Percentiles rank a stretch among this genome's conserved stretches.
Evolutionary conservation across 2,797 vertebrate genomes (phyloP).

Genomic region (Silurus lanzhouensis): DNA sequence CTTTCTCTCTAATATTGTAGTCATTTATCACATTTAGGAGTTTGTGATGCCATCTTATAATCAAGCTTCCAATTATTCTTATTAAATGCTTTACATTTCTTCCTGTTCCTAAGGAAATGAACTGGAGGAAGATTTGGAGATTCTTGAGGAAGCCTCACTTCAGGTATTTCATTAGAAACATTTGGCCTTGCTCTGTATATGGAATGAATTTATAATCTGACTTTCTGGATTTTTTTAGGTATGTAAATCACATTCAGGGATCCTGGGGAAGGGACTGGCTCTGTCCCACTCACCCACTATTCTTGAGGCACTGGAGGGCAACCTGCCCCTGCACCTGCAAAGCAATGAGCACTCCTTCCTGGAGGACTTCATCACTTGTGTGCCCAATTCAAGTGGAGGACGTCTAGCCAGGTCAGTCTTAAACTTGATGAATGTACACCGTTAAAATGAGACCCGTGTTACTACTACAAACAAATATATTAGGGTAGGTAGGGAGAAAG

Average conservation of each 20-base stretch:
- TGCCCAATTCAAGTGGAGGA: constrained; percentile 93
- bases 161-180: constrained; percentile 76
- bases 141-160: constrained; percentile 96
- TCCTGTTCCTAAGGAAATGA: constrained; percentile 81
- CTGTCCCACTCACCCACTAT: constrained; percentile 97
- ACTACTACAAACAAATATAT: not conserved
- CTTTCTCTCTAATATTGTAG: not conserved
- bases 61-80: constrained; percentile 20
- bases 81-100: constrained; percentile 32
- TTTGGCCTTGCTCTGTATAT: not conserved
- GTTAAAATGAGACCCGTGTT: not conserved
- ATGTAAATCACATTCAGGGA: constrained; percentile 92
- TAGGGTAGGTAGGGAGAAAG: not conserved
- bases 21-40: not conserved
- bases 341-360: constrained; percentile 98
- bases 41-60: not conserved
- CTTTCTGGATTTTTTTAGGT: constrained; percentile 74
- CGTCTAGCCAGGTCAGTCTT: constrained; percentile 88
- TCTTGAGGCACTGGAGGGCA: constrained; percentile 95
- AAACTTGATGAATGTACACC: not conserved
- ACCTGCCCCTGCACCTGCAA: constrained; percentile 92
- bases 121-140: constrained; percentile 96
- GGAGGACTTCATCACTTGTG: constrained; percentile 97
- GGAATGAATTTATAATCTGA: not conserved
- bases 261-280: constrained; percentile 94